Conservation (phyloP, 2,113 vertebrate genomes). For the Coturnix japonica region DNA sequence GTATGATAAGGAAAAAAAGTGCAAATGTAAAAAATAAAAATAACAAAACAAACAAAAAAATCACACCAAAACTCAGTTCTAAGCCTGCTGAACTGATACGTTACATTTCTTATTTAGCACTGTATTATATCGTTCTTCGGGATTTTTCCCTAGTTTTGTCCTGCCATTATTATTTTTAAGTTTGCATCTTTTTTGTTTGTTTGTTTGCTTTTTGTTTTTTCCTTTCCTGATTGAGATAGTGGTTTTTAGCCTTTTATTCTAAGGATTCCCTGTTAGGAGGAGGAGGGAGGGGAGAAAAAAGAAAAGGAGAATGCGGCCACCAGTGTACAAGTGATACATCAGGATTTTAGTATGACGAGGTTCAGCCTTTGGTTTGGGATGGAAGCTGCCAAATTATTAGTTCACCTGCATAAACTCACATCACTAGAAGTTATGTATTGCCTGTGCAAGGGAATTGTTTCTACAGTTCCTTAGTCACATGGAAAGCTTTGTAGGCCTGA, state of each 20-base stretch:
- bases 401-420: not conserved
- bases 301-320: too few species aligned
- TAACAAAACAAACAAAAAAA: too few species aligned
- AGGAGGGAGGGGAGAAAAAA: not conserved
- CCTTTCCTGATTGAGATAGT: not conserved
- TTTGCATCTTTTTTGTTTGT: not conserved
- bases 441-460: not conserved
- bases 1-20: not conserved
- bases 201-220: not conserved
- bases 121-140: not conserved
- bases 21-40: not conserved
- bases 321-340: not conserved
- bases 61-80: too few species aligned
- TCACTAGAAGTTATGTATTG: not conserved
- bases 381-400: not conserved
- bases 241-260: not conserved
- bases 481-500: not conserved
- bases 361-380: not conserved
- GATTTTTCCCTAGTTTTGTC: not conserved
- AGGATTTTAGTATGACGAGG: not conserved
- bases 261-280: not conserved
- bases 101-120: not conserved
- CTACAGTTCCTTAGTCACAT: not conserved
- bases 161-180: not conserved
- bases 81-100: not conserved